Evolutionary conservation across 1,140 invertebrate species (phyloP), one percentile per base, ranked within the genome.

Genomic region (Parapsyche elsis): DNA sequence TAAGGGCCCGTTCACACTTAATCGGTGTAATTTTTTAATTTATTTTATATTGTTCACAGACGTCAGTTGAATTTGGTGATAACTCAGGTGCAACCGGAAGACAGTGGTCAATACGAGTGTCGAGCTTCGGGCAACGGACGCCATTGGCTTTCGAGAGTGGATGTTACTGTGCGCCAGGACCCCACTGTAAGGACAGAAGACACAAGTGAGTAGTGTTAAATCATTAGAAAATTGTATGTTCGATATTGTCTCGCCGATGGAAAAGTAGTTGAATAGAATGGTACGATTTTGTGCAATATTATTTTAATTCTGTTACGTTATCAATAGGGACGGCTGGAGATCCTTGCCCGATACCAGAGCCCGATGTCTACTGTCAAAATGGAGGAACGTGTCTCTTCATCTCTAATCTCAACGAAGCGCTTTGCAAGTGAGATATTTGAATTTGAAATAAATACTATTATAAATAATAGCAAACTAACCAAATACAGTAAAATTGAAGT

Each of bases 311-410:
- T 46, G 12, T 7, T 46, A 7, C 45, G 5, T 46, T 53, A 16
- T 14, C 12, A 12, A 77, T 88, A 92, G 92, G 91, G 83, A 90
- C 91, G 84, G 87, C 88, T 84, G 92, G 92, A 81, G 90, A 90
- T 79, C 92, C 92, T 74, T 94, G 93, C 87, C 93, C 93, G 64
- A 91, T 92, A 87, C 87, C 91, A 59, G 86, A 88, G 76, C 88
- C 88, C 5, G 85, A 86, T 64, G 87, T 87, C 16, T 89, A 88
- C 87, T 96, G 94, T 88, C 92, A 95, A 87, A 95, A 96, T 85
- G 93, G 93, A 84, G 94, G 94, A 87, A 94, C 93, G 79, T 96
- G 94, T 88, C 91, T 93, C 85, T 94, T 92, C 89, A 94, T 95
- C 88, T 91, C 93, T 87, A 91, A 92, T 84, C 92, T 95, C 82